Evolutionary conservation across 1,140 invertebrate genomes (phyloP).

Genomic region (Hyles vespertilio): DNA sequence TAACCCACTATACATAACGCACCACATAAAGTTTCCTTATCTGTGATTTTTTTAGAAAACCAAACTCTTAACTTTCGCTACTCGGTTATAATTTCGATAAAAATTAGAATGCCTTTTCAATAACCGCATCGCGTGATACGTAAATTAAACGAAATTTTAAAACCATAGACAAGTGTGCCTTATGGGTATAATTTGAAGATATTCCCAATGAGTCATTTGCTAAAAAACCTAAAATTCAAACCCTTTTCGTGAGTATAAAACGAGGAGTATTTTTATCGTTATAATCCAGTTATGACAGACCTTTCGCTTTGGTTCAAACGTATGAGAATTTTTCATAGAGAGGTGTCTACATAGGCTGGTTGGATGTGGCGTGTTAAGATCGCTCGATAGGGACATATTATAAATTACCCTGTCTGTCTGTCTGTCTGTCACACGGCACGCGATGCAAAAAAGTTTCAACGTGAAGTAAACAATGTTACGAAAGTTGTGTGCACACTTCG

Average conservation of each 20-base stretch:
- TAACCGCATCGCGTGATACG: too few relatives aligned
- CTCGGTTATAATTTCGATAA: too few relatives aligned
- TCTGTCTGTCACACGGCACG: slow-evolving; percentile 59
- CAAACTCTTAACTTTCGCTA: too few relatives aligned
- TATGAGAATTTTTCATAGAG: neutral
- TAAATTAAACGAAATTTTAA: too few relatives aligned
- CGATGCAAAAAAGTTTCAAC: slow-evolving; percentile 59
- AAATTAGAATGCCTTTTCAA: too few relatives aligned
- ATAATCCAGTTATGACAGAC: slow-evolving; percentile 4
- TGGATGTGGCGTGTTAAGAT: slow-evolving; percentile 53
- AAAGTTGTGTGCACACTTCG: neutral
- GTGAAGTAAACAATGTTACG: slow-evolving; percentile 5
- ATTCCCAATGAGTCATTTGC: slow-evolving; percentile 11
- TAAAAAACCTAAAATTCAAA: neutral
- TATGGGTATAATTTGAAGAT: slow-evolving; percentile 1
- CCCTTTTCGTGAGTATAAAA: slow-evolving; percentile 1
- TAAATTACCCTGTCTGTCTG: slow-evolving; percentile 65
- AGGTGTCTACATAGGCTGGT: slow-evolving; percentile 34
- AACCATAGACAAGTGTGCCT: too few relatives aligned
- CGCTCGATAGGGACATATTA: slow-evolving; percentile 63
- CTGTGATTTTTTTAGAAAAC: too few relatives aligned
- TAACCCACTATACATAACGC: too few relatives aligned
- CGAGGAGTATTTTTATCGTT: neutral
- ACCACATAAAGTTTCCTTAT: too few relatives aligned
- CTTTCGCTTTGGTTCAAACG: neutral